These are phyloP conservation scores for Nemurella pictetii DNA, from an alignment of 2,888 invertebrate genomes.

Conservation along the genomic window DNA sequence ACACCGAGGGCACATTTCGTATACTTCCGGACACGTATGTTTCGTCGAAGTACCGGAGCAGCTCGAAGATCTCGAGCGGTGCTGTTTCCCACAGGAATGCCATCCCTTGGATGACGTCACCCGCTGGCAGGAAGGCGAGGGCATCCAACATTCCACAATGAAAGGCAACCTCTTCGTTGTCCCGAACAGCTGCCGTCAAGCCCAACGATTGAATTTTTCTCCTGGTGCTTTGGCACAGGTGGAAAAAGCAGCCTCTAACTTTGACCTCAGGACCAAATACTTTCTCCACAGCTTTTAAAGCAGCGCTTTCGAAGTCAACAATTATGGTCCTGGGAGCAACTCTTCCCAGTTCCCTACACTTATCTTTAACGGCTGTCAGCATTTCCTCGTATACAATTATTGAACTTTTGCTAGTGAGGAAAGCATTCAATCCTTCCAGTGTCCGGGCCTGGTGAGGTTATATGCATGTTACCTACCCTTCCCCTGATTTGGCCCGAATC, in stretches of 20 bases:
- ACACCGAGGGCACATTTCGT: neutral
- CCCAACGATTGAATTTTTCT: neutral
- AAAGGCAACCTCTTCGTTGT: neutral
- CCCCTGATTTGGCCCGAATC: neutral
- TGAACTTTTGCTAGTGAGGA: neutral
- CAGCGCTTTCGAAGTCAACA: neutral
- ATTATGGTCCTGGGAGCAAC: neutral
- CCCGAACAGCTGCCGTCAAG: neutral
- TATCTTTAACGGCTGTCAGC: neutral
- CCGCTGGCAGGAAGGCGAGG: neutral
- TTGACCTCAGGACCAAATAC: neutral
- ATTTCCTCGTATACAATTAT: neutral
- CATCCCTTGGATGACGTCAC: neutral
- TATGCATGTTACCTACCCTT: neutral
- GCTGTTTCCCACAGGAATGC: neutral
- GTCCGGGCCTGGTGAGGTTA: too few relatives aligned
- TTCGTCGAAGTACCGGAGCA: neutral
- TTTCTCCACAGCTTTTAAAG: neutral
- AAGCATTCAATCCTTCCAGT: too few relatives aligned
- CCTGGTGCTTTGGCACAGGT: neutral
- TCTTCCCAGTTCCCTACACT: neutral
- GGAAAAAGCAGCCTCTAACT: neutral
- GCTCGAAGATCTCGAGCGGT: neutral
- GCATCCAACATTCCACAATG: neutral
- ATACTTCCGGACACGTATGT: neutral